Evolutionary conservation across 2,888 invertebrate species (phyloP).

Genomic region (Athalia rosae): DNA sequence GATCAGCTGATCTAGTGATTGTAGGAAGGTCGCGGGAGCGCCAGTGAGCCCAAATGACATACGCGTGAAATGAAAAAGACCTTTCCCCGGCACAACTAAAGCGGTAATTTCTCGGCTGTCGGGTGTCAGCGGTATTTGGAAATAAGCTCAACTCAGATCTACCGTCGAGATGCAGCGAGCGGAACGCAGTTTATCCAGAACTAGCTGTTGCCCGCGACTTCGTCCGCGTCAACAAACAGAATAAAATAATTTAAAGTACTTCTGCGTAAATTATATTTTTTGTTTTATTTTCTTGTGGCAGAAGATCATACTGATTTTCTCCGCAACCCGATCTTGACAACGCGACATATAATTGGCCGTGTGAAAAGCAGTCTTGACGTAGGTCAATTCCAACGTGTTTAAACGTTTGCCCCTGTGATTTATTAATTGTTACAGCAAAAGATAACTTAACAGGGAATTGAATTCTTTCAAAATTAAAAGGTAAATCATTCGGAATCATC

Average conservation of each 20-base stretch:
- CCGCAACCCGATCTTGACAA: too few species aligned
- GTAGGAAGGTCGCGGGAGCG: slow-evolving; percentile 25
- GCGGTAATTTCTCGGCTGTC: slow-evolving; percentile 51
- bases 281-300: too few species aligned
- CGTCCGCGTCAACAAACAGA: too few species aligned
- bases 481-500: too few species aligned
- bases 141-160: slow-evolving; percentile 48
- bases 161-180: slow-evolving; percentile 56
- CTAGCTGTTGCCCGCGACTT: too few species aligned
- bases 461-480: too few species aligned
- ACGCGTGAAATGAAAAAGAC: slow-evolving; percentile 52
- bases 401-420: slow-evolving; percentile 5
- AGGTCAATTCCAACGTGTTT: neutral
- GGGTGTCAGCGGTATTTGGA: slow-evolving; percentile 50
- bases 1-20: slow-evolving; percentile 1
- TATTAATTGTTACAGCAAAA: slow-evolving; percentile 1
- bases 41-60: slow-evolving; percentile 15
- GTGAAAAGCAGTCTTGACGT: too few species aligned
- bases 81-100: too few species aligned
- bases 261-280: too few species aligned
- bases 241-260: too few species aligned
- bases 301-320: too few species aligned
- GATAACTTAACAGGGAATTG: neutral
- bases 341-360: too few species aligned
- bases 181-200: slow-evolving; percentile 54